Percentiles rank a stretch among this genome's conserved stretches.
Conservation (phyloP, 2,888 invertebrate species). For the Diarsia rubi region DNA sequence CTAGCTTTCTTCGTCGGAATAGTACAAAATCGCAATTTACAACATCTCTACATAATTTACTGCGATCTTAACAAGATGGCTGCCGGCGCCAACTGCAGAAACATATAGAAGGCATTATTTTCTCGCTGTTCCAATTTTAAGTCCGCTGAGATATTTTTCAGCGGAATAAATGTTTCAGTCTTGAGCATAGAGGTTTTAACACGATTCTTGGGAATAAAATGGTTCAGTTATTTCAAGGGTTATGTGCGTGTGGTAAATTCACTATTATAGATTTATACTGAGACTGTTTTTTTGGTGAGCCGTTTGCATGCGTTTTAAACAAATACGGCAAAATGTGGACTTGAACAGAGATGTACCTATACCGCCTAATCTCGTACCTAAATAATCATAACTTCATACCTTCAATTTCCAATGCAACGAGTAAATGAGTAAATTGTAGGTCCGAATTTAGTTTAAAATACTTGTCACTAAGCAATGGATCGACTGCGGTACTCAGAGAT, state of each 20-base stretch:
- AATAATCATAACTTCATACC: background rate
- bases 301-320: background rate
- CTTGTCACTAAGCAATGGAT: no score
- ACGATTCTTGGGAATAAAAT: slow-evolving; percentile 19
- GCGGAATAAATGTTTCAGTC: slow-evolving; percentile 1
- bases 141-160: slow-evolving; percentile 30
- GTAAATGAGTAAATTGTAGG: no score
- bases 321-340: background rate
- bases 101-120: slow-evolving; percentile 42
- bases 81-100: slow-evolving; percentile 26
- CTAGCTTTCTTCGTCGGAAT: background rate
- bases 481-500: no score
- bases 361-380: background rate
- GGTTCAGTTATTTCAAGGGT: background rate
- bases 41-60: slow-evolving; percentile 10
- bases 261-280: no score
- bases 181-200: slow-evolving; percentile 15
- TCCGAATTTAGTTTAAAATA: background rate
- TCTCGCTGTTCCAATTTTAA: slow-evolving; percentile 40
- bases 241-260: no score
- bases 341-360: background rate
- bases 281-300: no score
- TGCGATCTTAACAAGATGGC: slow-evolving; percentile 25
- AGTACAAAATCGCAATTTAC: background rate
- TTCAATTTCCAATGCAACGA: background rate